A percentile compares a stretch with the other conserved stretches of the same genome.
Conservation (phyloP, 1,140 invertebrate species). For the Drosophila equinoxialis region DNA sequence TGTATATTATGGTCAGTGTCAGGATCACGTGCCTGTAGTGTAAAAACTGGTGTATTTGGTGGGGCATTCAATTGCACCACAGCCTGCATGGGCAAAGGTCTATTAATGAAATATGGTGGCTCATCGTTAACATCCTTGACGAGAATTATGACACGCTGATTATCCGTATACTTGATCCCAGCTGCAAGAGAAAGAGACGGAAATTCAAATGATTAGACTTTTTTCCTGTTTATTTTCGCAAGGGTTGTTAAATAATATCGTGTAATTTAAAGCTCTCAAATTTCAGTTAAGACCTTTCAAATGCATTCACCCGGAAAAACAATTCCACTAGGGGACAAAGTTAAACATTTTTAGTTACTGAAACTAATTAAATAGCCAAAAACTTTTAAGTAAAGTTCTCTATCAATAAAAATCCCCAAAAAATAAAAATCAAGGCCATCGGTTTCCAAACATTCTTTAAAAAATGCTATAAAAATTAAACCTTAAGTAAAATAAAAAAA, state of each 20-base stretch:
- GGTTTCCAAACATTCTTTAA: conserved; percentile 34
- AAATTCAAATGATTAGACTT: conserved; percentile 33
- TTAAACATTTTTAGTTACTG: conserved; percentile 4
- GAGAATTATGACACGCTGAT: conserved; percentile 96
- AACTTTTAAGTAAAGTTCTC: neutral
- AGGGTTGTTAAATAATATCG: too few relatives aligned
- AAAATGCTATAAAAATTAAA: conserved; percentile 45
- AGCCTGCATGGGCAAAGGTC: conserved; percentile 97
- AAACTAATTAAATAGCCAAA: neutral
- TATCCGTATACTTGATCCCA: conserved; percentile 89
- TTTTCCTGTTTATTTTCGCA: conserved; percentile 26
- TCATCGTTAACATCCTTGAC: conserved; percentile 98
- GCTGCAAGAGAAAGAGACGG: conserved; percentile 56
- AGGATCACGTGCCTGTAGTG: conserved; percentile 96
- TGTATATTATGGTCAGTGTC: conserved; percentile 98
- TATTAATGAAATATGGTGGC: conserved; percentile 97
- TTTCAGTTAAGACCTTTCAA: conserved; percentile 75
- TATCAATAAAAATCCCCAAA: neutral
- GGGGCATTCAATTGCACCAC: conserved; percentile 97
- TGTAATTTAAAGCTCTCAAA: conserved; percentile 66
- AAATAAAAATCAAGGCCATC: neutral
- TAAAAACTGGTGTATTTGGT: conserved; percentile 97
- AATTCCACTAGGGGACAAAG: conserved; percentile 34
- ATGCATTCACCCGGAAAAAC: conserved; percentile 79
- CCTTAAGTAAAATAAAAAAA: conserved; percentile 40